A percentile compares a stretch with the other conserved stretches of the same genome.
Evolutionary conservation across 2,888 invertebrate species (phyloP).

Genomic region (Bibio marci): DNA sequence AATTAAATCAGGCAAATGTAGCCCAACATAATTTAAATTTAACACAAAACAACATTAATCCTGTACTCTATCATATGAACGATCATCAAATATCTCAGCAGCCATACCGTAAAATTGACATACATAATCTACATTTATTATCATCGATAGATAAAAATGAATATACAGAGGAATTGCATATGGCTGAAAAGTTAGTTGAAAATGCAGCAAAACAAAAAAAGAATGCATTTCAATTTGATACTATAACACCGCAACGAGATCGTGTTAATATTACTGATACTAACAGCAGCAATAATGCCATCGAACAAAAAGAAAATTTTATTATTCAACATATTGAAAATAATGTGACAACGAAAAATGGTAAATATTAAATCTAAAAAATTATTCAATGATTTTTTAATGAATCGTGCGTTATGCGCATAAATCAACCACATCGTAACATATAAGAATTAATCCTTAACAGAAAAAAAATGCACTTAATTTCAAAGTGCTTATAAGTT

Average conservation of each 20-base stretch:
- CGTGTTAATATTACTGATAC: neutral
- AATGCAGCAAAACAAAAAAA: slow-evolving; percentile 24
- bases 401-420: no score
- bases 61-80: no score
- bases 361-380: slow-evolving; percentile 1
- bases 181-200: slow-evolving; percentile 28
- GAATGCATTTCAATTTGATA: slow-evolving; percentile 29
- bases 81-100: no score
- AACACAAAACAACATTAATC: no score
- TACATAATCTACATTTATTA: neutral
- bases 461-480: no score
- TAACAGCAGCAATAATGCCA: slow-evolving; percentile 6
- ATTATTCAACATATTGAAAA: neutral
- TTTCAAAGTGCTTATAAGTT: no score
- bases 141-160: neutral
- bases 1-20: no score
- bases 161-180: slow-evolving; percentile 19
- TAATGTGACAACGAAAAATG: neutral
- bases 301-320: neutral
- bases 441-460: no score
- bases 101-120: no score
- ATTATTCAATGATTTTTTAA: no score
- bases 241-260: slow-evolving; percentile 26
- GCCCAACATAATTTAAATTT: no score
- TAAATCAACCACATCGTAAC: no score